Evolutionary conservation across 2,888 invertebrate species (phyloP), one percentile per base, ranked within the genome.

Genomic region (Hanleya hanleyi): DNA sequence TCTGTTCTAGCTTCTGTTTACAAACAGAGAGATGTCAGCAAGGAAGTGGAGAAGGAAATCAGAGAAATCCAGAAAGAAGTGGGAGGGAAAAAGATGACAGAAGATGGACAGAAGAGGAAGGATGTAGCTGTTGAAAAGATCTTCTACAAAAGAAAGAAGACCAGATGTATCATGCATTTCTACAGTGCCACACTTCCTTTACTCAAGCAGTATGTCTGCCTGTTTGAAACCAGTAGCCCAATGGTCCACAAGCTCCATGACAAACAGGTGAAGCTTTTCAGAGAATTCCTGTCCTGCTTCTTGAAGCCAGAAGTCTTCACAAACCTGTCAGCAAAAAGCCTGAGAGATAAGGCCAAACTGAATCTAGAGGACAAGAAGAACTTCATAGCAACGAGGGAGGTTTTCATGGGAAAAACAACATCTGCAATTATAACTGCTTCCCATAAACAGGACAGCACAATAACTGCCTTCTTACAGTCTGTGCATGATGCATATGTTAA

Each of bases 161-260:
- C n/a, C 41, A 41, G 18, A 7, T 18, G 7, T 12, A 41, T 41
- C 41, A 41, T 76, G 50, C 22, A 57, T 38, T 70, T 68, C 22
- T 71, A 73, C 57, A 22, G 35, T 5, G 36, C 76, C 22, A 69
- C 73, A 32, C 61, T 73, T 1, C 67, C 69, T 29, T 29, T 69
- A 9, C 36, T 76, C 26, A 67, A 76, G 69, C 36, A 70, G 29
- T 74, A 77, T 74, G 70, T 71, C 6, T 29, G 37, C n/a, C 50
- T 70, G 32, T 77, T 77, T 38, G 71, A 74, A 67, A 37, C 49
- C 18, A 66, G 49, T 64, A 67, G 71, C 33, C 74, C 77, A 32
- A 38, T 67, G 61, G 51, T 70, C 18, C 77, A 77, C 50, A 61
- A 37, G 26, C 65, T 77, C 7, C 67, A 72, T 64, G 70, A 71